phyloP scores from a whole-genome alignment of 1,140 invertebrate species.

The Cataglyphis hispanica region DNA sequence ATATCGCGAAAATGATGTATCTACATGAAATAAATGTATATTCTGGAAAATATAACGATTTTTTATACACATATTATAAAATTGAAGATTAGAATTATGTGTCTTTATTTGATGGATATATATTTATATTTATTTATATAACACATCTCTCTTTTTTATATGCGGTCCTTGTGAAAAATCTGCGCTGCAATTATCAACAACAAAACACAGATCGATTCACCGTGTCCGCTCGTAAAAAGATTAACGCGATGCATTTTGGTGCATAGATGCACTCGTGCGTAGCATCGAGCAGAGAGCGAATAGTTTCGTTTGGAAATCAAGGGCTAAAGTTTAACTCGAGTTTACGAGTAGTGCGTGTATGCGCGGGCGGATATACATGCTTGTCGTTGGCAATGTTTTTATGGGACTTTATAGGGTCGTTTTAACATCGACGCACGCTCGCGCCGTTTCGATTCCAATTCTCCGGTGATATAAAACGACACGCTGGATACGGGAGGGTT shows the following conservation, averaged over 20 bases:
- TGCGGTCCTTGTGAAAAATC: no score
- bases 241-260: slow-evolving; percentile 30
- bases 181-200: background rate
- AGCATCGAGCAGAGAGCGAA: background rate
- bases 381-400: slow-evolving; percentile 64
- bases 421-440: slow-evolving; percentile 73
- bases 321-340: slow-evolving; percentile 52
- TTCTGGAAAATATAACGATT: slow-evolving; percentile 4
- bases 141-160: background rate
- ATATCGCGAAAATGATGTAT: slow-evolving; percentile 8
- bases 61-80: background rate
- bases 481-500: slow-evolving; percentile 58
- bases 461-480: slow-evolving; percentile 80
- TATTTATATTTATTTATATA: background rate
- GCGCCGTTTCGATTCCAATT: slow-evolving; percentile 80
- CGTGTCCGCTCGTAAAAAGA: slow-evolving; percentile 29
- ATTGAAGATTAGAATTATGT: background rate
- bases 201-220: slow-evolving; percentile 13
- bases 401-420: slow-evolving; percentile 73
- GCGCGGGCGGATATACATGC: background rate
- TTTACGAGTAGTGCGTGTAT: slow-evolving; percentile 44
- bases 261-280: background rate
- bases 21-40: background rate
- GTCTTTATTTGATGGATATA: background rate
- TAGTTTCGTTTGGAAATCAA: slow-evolving; percentile 40